Evolutionary conservation across 92 coral and sea anemone genomes (phyloP).

Genomic region (Galaxea fascicularis): DNA sequence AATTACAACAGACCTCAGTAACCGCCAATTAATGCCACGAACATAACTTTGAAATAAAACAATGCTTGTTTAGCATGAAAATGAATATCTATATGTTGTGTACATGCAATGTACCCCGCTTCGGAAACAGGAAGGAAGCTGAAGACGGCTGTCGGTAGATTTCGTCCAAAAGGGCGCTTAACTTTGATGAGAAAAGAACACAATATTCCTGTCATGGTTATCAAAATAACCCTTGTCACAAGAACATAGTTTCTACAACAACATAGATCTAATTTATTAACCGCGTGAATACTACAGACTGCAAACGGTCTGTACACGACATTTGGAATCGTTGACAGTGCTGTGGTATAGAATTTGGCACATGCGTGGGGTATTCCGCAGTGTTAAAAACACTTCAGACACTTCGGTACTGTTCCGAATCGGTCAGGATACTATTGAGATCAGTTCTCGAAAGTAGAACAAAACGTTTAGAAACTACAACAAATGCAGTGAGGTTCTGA

Average conservation of each 20-base stretch:
- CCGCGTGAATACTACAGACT: background rate
- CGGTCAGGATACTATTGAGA: background rate
- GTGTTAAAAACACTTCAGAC: constrained; percentile 1
- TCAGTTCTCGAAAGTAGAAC: background rate
- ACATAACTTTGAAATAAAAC: too few relatives aligned
- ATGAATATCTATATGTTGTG: background rate
- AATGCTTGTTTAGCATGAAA: background rate
- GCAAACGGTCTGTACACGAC: background rate
- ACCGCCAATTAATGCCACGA: too few relatives aligned
- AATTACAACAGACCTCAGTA: too few relatives aligned
- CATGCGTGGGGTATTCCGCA: background rate
- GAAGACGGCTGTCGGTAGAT: background rate
- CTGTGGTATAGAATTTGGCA: background rate
- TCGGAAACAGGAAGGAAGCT: background rate
- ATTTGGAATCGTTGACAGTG: background rate
- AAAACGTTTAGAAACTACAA: background rate
- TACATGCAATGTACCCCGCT: background rate
- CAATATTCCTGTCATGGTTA: background rate
- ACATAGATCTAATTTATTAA: background rate
- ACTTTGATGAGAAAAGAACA: background rate
- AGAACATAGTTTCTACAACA: background rate
- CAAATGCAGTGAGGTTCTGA: background rate
- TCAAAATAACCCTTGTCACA: background rate
- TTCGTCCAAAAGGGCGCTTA: background rate
- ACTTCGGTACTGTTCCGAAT: background rate